A percentile compares a stretch with the other conserved stretches of the same genome.
Conservation (phyloP, 2,888 invertebrate genomes). For the Flexamia atlantica region DNA sequence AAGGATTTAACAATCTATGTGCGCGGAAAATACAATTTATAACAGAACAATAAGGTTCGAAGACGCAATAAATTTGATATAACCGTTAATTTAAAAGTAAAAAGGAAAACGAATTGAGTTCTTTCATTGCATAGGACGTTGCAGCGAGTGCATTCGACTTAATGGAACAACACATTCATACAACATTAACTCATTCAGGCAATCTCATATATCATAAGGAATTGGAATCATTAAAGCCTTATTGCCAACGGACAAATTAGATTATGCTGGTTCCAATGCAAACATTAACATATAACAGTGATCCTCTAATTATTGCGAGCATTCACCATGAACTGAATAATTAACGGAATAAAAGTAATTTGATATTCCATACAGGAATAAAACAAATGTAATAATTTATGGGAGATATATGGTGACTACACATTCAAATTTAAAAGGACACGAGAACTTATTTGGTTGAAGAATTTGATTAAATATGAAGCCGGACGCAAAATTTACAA, state of each 20-base stretch:
- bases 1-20: too few relatives aligned
- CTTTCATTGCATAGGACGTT: background rate
- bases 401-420: too few relatives aligned
- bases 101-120: too few relatives aligned
- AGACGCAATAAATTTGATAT: too few relatives aligned
- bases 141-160: background rate
- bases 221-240: constrained; percentile 23
- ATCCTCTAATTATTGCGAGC: constrained; percentile 8
- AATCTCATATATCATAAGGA: constrained; percentile 22
- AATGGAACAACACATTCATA: background rate
- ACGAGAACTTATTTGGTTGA: too few relatives aligned
- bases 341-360: background rate
- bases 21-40: too few relatives aligned
- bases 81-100: too few relatives aligned
- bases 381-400: background rate
- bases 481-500: too few relatives aligned
- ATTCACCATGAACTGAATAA: constrained; percentile 11
- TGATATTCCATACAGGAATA: background rate
- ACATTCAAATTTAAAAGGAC: too few relatives aligned
- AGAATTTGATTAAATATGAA: too few relatives aligned
- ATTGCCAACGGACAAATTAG: constrained; percentile 30
- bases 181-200: background rate
- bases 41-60: too few relatives aligned
- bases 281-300: constrained; percentile 22
- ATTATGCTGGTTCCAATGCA: background rate